Base-by-base conservation (phyloP, 2,888 invertebrate species). In the Chymomyza fuscimana region DNA sequence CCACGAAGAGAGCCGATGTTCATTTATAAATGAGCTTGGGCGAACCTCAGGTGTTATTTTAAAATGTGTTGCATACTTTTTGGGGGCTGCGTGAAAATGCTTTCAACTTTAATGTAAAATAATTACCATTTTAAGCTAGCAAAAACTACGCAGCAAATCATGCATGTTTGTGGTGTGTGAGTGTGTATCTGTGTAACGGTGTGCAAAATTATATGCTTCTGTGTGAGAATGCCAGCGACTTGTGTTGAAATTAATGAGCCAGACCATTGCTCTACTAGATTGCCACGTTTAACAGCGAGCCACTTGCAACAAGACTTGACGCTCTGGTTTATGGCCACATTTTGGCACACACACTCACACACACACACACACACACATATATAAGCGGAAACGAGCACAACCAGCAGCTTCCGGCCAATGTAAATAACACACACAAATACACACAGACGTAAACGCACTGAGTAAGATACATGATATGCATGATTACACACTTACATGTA, bases 221-320 rank as follows among this genome's bases (percentile, higher is more conserved):
- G 68, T 77, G 69, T 64, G 52, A 54, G 5, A 1, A 16, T 2
- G 52, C 52, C 52, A 16, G 71, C 68, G 74, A 74, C 74, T 77
- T 77, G 71, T 72, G 77, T 77, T 69, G 68, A 77, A 74, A 80
- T 79, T 81, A 80, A 80, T 80, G 79, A 79, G 79, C 74, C 77
- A 73, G 73, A 63, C 76, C 81, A 72, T 81, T 80, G 75, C 72
- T 68, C 72, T 66, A 68, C 65, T 76, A 68, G 76, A 59, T 76
- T 68, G 75, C 75, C 72, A 50, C 60, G 50, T 58, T 58, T 25
- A 19, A 12, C 52, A 54, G 52, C 19, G 52, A 19, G 52, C 52
- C 52, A 54, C 52, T 54, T 54, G 16, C 52, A 54, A 54, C 52
- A 54, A 12, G 52, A n/a, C 52, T 54, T n/a, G 15, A 19, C 16